Evolutionary conservation across 2,888 invertebrate genomes (phyloP), one percentile per base, ranked within the genome.

Genomic region (Lasioglossum malachurum): DNA sequence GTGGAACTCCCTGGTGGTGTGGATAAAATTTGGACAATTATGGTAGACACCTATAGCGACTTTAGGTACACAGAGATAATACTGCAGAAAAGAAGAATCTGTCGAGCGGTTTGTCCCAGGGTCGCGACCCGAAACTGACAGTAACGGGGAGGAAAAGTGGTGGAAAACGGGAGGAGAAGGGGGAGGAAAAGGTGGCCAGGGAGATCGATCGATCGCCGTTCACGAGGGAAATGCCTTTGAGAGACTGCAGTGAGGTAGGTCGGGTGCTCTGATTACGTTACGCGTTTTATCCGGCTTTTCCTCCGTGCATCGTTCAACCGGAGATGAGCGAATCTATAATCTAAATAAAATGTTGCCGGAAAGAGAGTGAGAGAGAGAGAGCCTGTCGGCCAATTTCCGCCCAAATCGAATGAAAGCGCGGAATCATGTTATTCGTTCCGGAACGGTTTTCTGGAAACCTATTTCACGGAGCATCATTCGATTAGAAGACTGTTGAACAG

Each of bases 211-310:
- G 86, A 82, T 75, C 69, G 53, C 10, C 31, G 69, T 74, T 75
- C 31, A 74, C 35, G 57, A 49, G 78, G 83, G 85, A 78, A 86
- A 84, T 84, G 75, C 67, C 80, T 80, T 77, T 31, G 74, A 75
- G 73, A 73, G 57, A 41, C 23, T 71, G 69, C 27, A n/a, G 74
- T 82, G 74, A 87, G 87, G 86, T 86, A 87, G 87, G 87, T 87
- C 87, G 49, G 69, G 76, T 71, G 35, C 7, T 67, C 19, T 67
- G 67, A 35, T 67, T 67, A 67, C 53, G 31, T 71, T 72, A 31
- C 49, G 64, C 35, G 44, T 82, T 83, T 88, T 79, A 82, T 82
- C 64, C 74, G 46, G 79, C 57, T 82, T 88, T 88, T 49, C 46
- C 53, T 80, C 69, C 49, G 57, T 8, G n/a, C 27, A 8, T 74